These are phyloP conservation scores for Cyclina sinensis DNA, from an alignment of 1,140 invertebrate species.

Conservation along the genomic window DNA sequence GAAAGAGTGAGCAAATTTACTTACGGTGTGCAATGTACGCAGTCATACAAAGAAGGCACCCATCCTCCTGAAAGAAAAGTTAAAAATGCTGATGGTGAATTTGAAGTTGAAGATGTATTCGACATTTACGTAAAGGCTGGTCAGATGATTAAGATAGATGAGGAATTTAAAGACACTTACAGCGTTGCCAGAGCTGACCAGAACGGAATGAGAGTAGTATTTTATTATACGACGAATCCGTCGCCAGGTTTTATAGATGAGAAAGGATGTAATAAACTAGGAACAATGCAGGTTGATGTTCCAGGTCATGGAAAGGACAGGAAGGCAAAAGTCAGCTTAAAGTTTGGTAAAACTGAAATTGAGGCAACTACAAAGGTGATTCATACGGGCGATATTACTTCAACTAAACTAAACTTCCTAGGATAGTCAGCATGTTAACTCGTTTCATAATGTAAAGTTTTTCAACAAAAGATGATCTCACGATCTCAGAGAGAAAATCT, in stretches of 20 bases:
- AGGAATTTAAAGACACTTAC: background rate
- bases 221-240: background rate
- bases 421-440: background rate
- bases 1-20: slow-evolving; percentile 52
- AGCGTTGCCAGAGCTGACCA: slow-evolving; percentile 22
- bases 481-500: too few relatives aligned
- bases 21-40: slow-evolving; percentile 46
- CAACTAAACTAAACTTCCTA: slow-evolving; percentile 49
- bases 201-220: background rate
- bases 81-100: slow-evolving; percentile 16
- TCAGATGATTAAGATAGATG: slow-evolving; percentile 30
- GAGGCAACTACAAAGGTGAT: slow-evolving; percentile 40
- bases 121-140: slow-evolving; percentile 48
- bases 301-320: slow-evolving; percentile 45
- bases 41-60: background rate
- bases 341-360: slow-evolving; percentile 58
- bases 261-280: slow-evolving; percentile 6
- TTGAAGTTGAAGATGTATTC: slow-evolving; percentile 31
- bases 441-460: too few relatives aligned
- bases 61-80: slow-evolving; percentile 32
- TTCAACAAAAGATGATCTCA: too few relatives aligned
- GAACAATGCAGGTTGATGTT: slow-evolving; percentile 42
- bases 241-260: slow-evolving; percentile 45
- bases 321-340: background rate
- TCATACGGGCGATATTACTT: slow-evolving; percentile 26